Percentiles rank a stretch among this genome's conserved stretches.
Evolutionary conservation across 1,140 invertebrate genomes (phyloP).

Genomic region (Ostrea edulis): DNA sequence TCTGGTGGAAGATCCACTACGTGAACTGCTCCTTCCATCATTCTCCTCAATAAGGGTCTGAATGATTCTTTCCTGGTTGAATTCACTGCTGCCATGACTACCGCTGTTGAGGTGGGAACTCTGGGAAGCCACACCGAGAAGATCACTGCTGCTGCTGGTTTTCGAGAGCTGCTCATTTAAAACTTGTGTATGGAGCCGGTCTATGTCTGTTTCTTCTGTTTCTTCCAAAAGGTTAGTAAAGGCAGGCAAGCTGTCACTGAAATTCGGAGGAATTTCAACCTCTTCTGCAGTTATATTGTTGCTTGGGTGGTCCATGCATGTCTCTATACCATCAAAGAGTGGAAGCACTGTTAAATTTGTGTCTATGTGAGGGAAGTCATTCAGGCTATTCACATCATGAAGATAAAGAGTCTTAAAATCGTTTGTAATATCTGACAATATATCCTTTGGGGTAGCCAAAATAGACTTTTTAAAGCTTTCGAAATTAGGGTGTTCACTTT

Average conservation of each 20-base stretch:
- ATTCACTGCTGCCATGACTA: not conserved
- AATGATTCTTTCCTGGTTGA: not conserved
- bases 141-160: not conserved
- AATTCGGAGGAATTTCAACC: not conserved
- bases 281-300: not conserved
- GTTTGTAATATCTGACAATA: not conserved
- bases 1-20: not conserved
- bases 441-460: not conserved
- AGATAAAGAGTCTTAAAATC: not conserved
- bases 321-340: not conserved
- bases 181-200: not conserved
- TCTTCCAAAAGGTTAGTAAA: not conserved
- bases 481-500: not conserved
- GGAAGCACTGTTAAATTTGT: not conserved
- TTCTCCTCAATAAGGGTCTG: conserved; percentile 5
- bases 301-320: not conserved
- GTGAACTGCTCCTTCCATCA: not conserved
- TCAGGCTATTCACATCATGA: not conserved
- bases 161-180: not conserved
- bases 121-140: not conserved
- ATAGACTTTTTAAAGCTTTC: not conserved
- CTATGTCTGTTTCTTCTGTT: not conserved
- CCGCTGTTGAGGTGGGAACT: not conserved
- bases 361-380: not conserved
- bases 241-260: not conserved